phyloP scores from a whole-genome alignment of 2,113 vertebrate genomes.

The Urocitellus parryii region DNA sequence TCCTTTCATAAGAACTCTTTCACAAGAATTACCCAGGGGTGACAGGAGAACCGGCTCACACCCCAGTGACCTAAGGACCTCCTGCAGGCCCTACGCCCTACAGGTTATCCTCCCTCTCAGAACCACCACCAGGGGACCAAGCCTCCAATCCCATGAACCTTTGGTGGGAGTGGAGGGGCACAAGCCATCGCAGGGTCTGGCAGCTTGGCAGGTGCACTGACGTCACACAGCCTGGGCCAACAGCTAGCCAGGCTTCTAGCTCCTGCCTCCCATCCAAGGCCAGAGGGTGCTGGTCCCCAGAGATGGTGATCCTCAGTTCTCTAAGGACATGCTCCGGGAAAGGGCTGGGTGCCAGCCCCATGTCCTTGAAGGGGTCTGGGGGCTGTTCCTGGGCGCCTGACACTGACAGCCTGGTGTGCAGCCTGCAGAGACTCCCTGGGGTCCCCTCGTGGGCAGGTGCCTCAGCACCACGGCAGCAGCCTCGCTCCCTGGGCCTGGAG shows the following conservation, averaged over 20 bases:
- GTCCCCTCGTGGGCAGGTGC: not conserved
- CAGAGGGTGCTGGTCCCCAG: not conserved
- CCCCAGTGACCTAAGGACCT: not conserved
- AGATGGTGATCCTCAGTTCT: not conserved
- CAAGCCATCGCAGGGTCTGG: not conserved
- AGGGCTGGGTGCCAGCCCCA: not conserved
- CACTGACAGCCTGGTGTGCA: too few species aligned
- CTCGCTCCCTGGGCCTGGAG: not conserved
- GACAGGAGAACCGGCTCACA: too few species aligned
- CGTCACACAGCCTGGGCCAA: not conserved
- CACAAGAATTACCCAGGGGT: not conserved
- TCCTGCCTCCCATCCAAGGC: not conserved
- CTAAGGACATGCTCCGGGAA: not conserved
- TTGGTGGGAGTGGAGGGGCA: not conserved
- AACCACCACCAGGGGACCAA: not conserved
- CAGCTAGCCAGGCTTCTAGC: not conserved
- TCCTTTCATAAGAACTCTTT: not conserved
- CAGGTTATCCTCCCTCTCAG: not conserved
- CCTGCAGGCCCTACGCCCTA: too few species aligned
- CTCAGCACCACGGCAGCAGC: fast-evolving
- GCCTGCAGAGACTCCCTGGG: not conserved
- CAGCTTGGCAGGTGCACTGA: fast-evolving
- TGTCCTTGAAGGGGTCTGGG: not conserved
- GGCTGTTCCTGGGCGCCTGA: not conserved
- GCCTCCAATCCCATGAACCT: not conserved